These are phyloP conservation scores for Nephrotoma appendiculata DNA, from an alignment of 2,888 invertebrate species.

Conservation along the genomic window DNA sequence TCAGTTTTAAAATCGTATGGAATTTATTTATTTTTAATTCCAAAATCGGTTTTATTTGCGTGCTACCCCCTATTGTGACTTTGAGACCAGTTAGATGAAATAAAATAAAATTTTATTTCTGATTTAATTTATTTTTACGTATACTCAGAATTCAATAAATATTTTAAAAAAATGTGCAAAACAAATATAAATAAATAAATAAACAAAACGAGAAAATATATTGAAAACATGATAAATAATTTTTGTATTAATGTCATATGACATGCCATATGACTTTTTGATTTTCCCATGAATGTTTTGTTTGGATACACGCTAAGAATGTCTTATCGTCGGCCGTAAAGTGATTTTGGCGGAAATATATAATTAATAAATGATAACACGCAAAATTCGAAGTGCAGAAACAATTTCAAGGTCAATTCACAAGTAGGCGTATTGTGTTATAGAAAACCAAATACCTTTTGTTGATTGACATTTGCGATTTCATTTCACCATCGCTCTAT, in stretches of 20 bases:
- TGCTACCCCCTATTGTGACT: conserved; percentile 3
- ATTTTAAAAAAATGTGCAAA: not conserved
- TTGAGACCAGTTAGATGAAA: not conserved
- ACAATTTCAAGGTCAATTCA: too few relatives aligned
- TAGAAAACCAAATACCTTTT: too few relatives aligned
- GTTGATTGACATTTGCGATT: not conserved
- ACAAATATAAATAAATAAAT: not conserved
- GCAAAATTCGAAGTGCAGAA: too few relatives aligned
- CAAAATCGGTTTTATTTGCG: conserved; percentile 3
- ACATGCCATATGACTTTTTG: not conserved
- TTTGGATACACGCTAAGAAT: not conserved
- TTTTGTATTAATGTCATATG: not conserved
- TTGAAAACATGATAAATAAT: not conserved
- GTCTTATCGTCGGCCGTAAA: too few relatives aligned
- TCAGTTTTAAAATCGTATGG: not conserved
- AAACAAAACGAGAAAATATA: not conserved
- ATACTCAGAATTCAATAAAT: not conserved
- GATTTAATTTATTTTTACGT: not conserved
- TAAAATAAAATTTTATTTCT: not conserved
- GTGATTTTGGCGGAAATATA: too few relatives aligned
- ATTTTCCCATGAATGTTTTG: not conserved
- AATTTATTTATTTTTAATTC: not conserved
- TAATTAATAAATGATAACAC: too few relatives aligned
- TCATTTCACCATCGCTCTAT: not conserved
- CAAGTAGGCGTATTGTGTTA: too few relatives aligned